Percentiles rank a stretch among this genome's conserved stretches.
Evolutionary conservation across 1,140 invertebrate genomes (phyloP).

Genomic region (Microplitis mediator): DNA sequence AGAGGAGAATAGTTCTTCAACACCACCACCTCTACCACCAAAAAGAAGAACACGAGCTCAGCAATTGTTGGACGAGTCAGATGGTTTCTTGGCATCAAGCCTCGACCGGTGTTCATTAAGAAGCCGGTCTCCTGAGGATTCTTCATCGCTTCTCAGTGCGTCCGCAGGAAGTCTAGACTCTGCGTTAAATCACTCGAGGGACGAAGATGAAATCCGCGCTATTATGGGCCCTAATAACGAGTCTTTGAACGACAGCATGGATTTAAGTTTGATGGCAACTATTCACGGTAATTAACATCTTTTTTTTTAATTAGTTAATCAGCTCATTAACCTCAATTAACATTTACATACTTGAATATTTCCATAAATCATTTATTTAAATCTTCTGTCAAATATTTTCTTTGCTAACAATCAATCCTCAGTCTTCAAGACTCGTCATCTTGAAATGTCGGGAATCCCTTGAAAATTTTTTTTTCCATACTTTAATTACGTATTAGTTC

Average conservation of each 20-base stretch:
- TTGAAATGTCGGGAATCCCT: too few relatives aligned
- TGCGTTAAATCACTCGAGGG: constrained; percentile 79
- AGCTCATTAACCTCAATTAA: too few relatives aligned
- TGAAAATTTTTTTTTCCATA: too few relatives aligned
- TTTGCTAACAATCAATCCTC: too few relatives aligned
- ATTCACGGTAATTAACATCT: constrained; percentile 50
- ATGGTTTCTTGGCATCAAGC: constrained; percentile 63
- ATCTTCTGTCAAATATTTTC: too few relatives aligned
- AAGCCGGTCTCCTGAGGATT: constrained; percentile 71
- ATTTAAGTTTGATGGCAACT: constrained; percentile 59
- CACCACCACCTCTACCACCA: constrained; percentile 75
- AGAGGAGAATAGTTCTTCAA: constrained; percentile 55
- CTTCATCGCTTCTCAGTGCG: constrained; percentile 72
- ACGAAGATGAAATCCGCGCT: constrained; percentile 72
- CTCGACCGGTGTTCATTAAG: constrained; percentile 68
- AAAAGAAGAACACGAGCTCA: constrained; percentile 68
- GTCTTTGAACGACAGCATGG: constrained; percentile 60
- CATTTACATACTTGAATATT: too few relatives aligned
- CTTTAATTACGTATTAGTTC: too few relatives aligned
- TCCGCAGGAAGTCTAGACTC: constrained; percentile 84
- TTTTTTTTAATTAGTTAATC: not conserved
- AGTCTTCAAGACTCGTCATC: too few relatives aligned
- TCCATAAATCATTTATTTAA: too few relatives aligned
- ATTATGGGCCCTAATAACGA: constrained; percentile 67
- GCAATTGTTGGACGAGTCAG: constrained; percentile 61